A percentile compares a stretch with the other conserved stretches of the same genome.
Conservation (phyloP, 1,140 invertebrate genomes). For the Diabrotica undecimpunctata region DNA sequence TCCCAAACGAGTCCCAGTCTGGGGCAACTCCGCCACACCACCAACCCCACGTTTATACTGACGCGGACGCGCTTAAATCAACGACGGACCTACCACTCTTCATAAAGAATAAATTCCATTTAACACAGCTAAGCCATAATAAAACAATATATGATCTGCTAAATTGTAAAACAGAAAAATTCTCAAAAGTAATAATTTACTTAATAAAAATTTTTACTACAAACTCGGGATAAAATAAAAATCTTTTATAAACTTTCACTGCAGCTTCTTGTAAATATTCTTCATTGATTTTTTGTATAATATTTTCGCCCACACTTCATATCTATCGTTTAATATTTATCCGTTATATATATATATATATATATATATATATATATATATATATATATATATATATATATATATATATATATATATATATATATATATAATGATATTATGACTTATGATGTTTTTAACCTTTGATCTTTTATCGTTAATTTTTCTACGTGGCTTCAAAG, state of each 20-base stretch:
- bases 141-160: neutral
- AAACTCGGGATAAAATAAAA: neutral
- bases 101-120: neutral
- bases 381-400: no score
- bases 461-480: no score
- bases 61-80: neutral
- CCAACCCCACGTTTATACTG: neutral
- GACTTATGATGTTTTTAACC: no score
- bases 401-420: no score
- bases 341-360: no score
- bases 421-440: no score
- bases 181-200: neutral
- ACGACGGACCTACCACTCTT: neutral
- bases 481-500: no score
- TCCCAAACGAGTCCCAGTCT: constrained; percentile 10
- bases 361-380: no score
- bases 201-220: neutral
- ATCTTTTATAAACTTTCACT: neutral
- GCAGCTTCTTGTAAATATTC: neutral
- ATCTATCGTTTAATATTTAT: no score
- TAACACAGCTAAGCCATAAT: neutral
- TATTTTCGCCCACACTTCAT: no score
- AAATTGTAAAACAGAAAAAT: neutral
- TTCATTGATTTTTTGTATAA: no score
- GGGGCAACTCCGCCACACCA: constrained; percentile 4